Percentiles rank a stretch among this genome's conserved stretches.
These are phyloP conservation scores for Chaetorhynchus papuensis DNA, from an alignment of 2,113 vertebrate species.

Conservation along the genomic window DNA sequence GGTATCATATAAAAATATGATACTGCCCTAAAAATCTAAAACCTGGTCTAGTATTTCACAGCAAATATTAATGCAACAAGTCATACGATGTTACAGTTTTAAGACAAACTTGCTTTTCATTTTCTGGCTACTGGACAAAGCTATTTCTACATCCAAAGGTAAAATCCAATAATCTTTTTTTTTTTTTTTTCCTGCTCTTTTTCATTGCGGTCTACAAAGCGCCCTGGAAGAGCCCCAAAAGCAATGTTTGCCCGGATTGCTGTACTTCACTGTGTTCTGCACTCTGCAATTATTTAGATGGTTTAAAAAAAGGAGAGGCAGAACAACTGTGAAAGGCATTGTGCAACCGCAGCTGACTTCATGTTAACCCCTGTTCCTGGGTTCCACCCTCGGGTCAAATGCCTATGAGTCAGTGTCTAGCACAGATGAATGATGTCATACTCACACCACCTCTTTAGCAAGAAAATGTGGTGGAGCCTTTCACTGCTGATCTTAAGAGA, in stretches of 20 bases:
- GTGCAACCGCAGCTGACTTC: slow-evolving; percentile 65
- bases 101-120: background rate
- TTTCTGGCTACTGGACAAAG: background rate
- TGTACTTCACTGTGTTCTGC: background rate
- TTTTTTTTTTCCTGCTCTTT: background rate
- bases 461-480: slow-evolving; percentile 55
- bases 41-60: background rate
- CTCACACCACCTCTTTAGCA: slow-evolving; percentile 52
- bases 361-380: slow-evolving; percentile 59
- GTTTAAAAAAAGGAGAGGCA: background rate
- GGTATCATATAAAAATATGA: background rate
- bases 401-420: slow-evolving; percentile 69
- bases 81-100: background rate
- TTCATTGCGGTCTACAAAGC: background rate
- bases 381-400: slow-evolving; percentile 67
- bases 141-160: background rate
- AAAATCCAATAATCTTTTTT: background rate
- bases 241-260: slow-evolving; percentile 24
- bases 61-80: background rate
- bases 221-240: slow-evolving; percentile 22
- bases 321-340: slow-evolving; percentile 52
- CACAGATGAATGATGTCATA: slow-evolving; percentile 68
- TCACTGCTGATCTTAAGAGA: slow-evolving; percentile 59
- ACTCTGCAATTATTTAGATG: slow-evolving; percentile 37
- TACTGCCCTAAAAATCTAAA: background rate